Base-by-base conservation (phyloP, 2,113 vertebrate genomes). In the Equus quagga region DNA sequence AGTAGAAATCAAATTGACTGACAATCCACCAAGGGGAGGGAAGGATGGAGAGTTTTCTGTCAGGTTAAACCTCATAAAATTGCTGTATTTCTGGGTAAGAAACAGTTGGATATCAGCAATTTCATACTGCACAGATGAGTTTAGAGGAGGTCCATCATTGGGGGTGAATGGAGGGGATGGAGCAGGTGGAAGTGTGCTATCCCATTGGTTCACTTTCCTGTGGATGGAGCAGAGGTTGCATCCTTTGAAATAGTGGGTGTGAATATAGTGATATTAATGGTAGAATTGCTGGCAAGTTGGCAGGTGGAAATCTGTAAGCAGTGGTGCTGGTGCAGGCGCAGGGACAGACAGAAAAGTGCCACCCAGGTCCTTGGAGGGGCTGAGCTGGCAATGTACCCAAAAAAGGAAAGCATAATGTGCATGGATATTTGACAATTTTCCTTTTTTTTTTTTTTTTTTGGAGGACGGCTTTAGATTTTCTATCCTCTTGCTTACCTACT, bases 281-380 rank as follows among this genome's bases (percentile, higher is more conserved):
- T 10, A 3, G 23, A 6, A 3, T 31, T 9, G 7, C 51, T 1
- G 2, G 28, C 18, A 12, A 18, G 26, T 2, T 5, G n/a, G n/a
- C 15, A 14, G 33, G 28, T 7, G 23, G 78, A 60, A 72, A 41
- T 21, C 58, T 67, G 65, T 13, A n/a, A 44, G 62, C 19, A 6
- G 31, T 12, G 36, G 46, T 67, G 64, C 36, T 65, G 8, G 28
- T 41, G 3, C 9, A 6, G 19, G 33, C 9, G 19, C 10, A 36
- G 36, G 49, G 8, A 58, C 33, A 26, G 54, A 75, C 2, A 17
- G 60, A 28, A 33, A 31, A 31, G 8, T 2, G 7, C 2, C 51
- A 24, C 5, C 3, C 11, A 17, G 33, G 44, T 46, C 67, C n/a
- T 31, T 31, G n/a, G 33, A 54, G 28, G 18, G 28, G 64, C 6